Conservation (phyloP, 2,888 invertebrate genomes). For the Lottia scabra region DNA sequence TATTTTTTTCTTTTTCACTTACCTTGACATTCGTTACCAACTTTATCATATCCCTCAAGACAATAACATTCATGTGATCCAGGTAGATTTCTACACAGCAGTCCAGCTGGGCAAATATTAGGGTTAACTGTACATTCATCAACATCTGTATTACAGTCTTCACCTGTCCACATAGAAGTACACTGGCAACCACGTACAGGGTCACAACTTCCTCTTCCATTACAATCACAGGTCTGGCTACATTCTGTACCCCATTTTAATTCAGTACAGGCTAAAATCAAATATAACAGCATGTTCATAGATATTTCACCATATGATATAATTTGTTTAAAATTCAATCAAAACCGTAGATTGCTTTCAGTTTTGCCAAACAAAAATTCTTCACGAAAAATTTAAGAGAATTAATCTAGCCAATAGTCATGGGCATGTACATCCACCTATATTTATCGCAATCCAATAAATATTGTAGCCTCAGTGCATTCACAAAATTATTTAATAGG, state of each 20-base stretch:
- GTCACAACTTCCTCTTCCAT: constrained; percentile 11
- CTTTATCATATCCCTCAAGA: constrained; percentile 14
- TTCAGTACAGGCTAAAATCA: neutral
- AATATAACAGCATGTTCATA: neutral
- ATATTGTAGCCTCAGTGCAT: no score
- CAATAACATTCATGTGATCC: constrained; percentile 20
- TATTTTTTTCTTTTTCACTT: neutral
- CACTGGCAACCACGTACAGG: constrained; percentile 14
- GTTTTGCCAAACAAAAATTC: no score
- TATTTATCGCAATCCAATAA: no score
- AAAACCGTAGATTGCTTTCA: no score
- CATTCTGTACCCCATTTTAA: constrained; percentile 1
- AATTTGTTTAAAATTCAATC: no score
- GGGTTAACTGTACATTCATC: constrained; percentile 15
- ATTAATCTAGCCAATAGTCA: no score
- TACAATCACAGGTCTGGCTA: neutral
- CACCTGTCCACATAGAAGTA: constrained; percentile 5
- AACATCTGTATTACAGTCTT: constrained; percentile 8
- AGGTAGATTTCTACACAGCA: constrained; percentile 15
- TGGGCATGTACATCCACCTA: no score
- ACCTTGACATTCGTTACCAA: constrained; percentile 14
- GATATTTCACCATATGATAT: no score
- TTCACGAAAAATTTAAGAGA: no score
- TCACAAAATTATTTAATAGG: no score
- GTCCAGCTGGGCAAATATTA: neutral